Conservation (phyloP, 2,888 invertebrate species). For the Melanchra persicariae region DNA sequence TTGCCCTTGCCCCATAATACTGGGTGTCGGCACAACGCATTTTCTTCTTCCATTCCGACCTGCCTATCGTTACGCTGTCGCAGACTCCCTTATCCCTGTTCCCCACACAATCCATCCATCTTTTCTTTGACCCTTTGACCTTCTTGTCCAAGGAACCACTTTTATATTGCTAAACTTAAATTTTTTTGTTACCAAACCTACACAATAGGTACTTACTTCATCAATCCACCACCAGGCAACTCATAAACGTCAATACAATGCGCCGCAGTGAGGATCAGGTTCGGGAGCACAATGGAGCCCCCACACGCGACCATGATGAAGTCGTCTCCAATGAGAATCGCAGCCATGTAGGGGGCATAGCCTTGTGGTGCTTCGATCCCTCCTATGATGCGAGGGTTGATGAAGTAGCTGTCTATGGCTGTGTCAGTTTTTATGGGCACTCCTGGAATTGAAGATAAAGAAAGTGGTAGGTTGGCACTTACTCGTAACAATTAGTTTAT, state of each 20-base stretch:
- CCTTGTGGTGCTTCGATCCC: constrained; percentile 67
- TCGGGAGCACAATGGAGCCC: constrained; percentile 40
- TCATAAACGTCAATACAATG: constrained; percentile 71
- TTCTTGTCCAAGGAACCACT: no score
- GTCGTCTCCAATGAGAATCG: constrained; percentile 62
- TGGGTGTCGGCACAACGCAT: no score
- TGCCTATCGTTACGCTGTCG: no score
- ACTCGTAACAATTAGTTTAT: no score
- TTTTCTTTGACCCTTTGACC: no score
- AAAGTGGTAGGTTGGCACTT: not conserved
- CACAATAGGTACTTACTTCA: constrained; percentile 49
- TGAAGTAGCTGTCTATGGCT: constrained; percentile 40
- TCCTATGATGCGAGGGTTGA: constrained; percentile 67
- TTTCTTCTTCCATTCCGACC: no score
- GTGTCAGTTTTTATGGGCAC: constrained; percentile 38
- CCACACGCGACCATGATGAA: constrained; percentile 61
- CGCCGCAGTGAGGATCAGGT: constrained; percentile 69
- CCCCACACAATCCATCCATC: no score
- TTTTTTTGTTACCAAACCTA: not conserved
- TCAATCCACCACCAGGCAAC: constrained; percentile 57
- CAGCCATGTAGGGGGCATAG: constrained; percentile 70
- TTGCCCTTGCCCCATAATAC: no score
- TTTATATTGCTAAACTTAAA: no score
- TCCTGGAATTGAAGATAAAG: constrained; percentile 32
- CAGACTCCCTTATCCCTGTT: no score